A percentile compares a stretch with the other conserved stretches of the same genome.
phyloP scores from a whole-genome alignment of 2,113 vertebrate genomes.

The Origma solitaria region DNA sequence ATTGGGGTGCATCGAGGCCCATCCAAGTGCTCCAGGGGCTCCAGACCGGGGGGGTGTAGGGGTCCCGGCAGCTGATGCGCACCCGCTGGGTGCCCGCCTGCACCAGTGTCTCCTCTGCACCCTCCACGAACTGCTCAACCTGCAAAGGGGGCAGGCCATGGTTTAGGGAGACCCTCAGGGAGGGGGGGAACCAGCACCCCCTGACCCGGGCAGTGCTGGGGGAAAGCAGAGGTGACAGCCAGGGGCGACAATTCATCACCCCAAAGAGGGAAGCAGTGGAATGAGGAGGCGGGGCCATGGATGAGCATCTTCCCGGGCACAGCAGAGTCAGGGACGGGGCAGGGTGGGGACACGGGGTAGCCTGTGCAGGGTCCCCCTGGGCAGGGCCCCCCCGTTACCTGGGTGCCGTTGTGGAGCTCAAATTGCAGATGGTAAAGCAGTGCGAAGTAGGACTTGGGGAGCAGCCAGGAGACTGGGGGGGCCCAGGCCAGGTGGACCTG shows the following conservation, averaged over 20 bases:
- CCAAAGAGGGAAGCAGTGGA: background rate
- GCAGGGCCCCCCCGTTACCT: background rate
- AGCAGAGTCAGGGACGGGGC: background rate
- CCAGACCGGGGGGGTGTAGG: background rate
- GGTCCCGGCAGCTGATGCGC: constrained; percentile 50
- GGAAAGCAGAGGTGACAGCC: background rate
- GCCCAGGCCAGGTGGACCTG: constrained; percentile 21
- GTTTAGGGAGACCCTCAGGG: background rate
- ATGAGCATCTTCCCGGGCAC: too few species aligned
- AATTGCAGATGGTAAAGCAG: constrained; percentile 34
- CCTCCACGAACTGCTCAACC: background rate
- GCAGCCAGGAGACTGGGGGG: constrained; percentile 12
- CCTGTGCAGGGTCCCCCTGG: rapidly evolving
- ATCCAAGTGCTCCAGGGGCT: constrained; percentile 39
- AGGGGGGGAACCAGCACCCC: background rate
- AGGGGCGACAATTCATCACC: too few species aligned
- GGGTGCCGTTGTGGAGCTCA: background rate
- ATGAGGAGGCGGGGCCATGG: background rate
- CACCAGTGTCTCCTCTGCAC: rapidly evolving
- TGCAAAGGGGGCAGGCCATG: background rate
- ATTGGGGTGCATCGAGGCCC: background rate
- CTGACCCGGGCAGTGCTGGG: rapidly evolving
- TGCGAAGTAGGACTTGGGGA: background rate
- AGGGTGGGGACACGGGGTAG: rapidly evolving
- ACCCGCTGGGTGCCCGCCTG: rapidly evolving